These are phyloP conservation scores for Amaurobius ferox DNA, from an alignment of 2,888 invertebrate genomes.

Conservation along the genomic window DNA sequence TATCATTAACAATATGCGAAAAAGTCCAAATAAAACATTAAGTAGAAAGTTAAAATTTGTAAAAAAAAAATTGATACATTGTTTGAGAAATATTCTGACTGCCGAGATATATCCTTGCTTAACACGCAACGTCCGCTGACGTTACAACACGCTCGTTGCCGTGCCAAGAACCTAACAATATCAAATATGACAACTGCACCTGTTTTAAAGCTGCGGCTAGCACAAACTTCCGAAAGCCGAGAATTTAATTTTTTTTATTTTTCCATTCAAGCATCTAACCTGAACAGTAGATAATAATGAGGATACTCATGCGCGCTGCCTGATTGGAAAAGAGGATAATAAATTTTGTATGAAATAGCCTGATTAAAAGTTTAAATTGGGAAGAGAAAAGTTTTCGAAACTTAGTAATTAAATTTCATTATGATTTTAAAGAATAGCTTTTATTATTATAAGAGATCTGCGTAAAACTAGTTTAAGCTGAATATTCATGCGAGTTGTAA, in stretches of 20 bases:
- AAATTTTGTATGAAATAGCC: neutral
- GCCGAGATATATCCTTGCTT: neutral
- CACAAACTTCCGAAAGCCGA: conserved; percentile 28
- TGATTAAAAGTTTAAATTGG: conserved; percentile 2
- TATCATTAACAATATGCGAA: too few species aligned
- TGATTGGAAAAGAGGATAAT: neutral
- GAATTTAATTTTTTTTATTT: neutral
- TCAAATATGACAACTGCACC: conserved; percentile 55
- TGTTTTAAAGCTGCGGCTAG: neutral
- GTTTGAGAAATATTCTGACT: conserved; percentile 44
- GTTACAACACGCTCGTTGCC: conserved; percentile 40
- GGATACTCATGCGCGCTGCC: neutral
- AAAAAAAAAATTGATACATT: conserved; percentile 67
- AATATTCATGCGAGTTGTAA: too few species aligned
- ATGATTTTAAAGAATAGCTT: neutral
- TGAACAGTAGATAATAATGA: neutral
- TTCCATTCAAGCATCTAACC: neutral
- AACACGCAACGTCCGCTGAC: conserved; percentile 37
- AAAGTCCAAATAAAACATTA: too few species aligned
- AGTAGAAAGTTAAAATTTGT: too few species aligned
- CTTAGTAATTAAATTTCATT: neutral
- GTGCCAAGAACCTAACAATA: conserved; percentile 34
- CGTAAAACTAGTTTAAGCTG: too few species aligned
- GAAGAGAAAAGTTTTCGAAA: neutral
- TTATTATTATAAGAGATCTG: neutral